Evolutionary conservation across 2,888 invertebrate genomes (phyloP), one percentile per base, ranked within the genome.

Genomic region (Brenthis hecate): DNA sequence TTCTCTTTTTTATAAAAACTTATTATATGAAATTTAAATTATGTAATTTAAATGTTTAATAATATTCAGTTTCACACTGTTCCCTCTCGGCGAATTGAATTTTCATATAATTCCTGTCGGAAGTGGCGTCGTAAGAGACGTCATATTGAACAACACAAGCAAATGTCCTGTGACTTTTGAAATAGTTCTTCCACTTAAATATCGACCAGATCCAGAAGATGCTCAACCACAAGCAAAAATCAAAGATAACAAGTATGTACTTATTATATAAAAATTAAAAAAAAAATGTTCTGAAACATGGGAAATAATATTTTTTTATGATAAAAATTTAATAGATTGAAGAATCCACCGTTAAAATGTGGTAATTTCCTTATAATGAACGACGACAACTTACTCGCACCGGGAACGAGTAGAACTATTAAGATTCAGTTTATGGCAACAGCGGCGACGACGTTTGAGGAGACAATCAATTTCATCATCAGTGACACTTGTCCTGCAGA

Each of bases 101-200:
- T 95, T 95, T 77, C 94, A 95, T 57, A 87, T 94, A 11, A 89
- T 94, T 76, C 82, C 93, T 14, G 86, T 95, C 6, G 93, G 91
- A 11, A 91, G 89, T 8, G 86, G 87, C 32, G 93, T 94, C 68
- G 84, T 81, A n/a, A 89, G 93, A 78, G 92, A 92, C 28, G 88
- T 95, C 0, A 91, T 92, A 66, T 80, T 95, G 32, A 94, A 92
- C 74, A 95, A 95, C 78, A 93, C 85, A 0, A 95, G 95, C 71
- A 92, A 92, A 80, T 95, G 94, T 78, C 91, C 94, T 0, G 92
- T 94, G 13, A 88, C 88, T 0, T 94, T 93, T 71, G 87, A 88
- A 74, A 90, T 93, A 57, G 75, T 87, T 65, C 73, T 92, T 57
- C 91, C 92, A 14, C 51, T 68, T 5, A 66, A 82, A 73, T 89